Evolutionary conservation across 2,888 invertebrate genomes (phyloP), one percentile per base, ranked within the genome.

Genomic region (Elmis aenea): DNA sequence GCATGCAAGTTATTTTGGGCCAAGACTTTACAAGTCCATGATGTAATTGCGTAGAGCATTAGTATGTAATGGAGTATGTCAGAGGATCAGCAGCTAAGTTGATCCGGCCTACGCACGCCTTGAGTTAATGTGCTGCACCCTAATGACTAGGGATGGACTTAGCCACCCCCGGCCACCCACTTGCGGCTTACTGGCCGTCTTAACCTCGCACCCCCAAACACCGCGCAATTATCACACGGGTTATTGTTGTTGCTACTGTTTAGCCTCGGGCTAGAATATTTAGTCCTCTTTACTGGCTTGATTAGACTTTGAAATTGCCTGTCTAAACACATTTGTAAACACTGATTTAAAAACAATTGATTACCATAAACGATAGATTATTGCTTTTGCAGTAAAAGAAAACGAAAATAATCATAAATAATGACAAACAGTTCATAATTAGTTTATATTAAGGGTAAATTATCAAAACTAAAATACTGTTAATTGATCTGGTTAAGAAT

Each of bases 171-270:
- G 45, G 31, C 46, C 50, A 45, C 52, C 51, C 52, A 40, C 47
- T 48, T 45, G 44, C 50, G 53, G 51, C 51, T 51, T 51, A 53
- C 57, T 55, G 59, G 53, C 54, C 57, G 51, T 56, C 54, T 52
- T 54, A 52, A 48, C 51, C 41, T 42, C 37, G 50, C 54, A 50
- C 37, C 53, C 49, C 51, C 47, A 37, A 49, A 50, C 55, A 49
- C 51, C 45, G 55, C 51, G 59, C 59, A 65, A 65, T 65, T 65
- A 65, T 65, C 64, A 55, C 62, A 63, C 63, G 63, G 62, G 63
- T 64, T 63, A 64, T 64, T 64, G 62, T 64, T 64, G 62, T 63
- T 62, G 60, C 56, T 62, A 58, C 57, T 60, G 59, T 62, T 63
- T 63, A 62, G 61, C 63, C 54, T 38, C 45, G 45, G 56, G 61